Base-by-base conservation (phyloP, 35 echinoderm and acorn worm species). In the Acanthaster planci region DNA sequence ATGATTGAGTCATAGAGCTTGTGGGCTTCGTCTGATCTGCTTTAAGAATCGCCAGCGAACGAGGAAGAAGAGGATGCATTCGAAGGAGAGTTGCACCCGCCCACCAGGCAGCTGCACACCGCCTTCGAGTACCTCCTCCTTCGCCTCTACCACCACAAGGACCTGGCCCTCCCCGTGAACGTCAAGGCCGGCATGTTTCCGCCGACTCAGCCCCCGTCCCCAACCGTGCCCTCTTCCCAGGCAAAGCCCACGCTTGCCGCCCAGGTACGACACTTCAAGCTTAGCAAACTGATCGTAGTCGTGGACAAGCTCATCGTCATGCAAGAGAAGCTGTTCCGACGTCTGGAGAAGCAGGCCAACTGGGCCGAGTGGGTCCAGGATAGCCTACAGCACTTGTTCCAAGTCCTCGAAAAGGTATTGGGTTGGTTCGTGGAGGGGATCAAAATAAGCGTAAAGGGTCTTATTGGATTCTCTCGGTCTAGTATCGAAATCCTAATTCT, bases 281-380 rank as follows among this genome's bases (percentile, higher is more conserved):
- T 59, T 26, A 59, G 56, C 56, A 14, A 59, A 26, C 56, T 59
- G 7, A 18, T 59, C 56, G 19, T n/a, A 5, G 56, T 59, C 19
- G 8, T 59, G 56, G 56, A 59, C 27, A 59, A 59, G 14, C 56
- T 59, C 0, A 59, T 59, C 56, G 56, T 59, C 56, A 26, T 59
- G 56, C 56, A 59, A 59, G 56, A 59, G 56, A 59, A 59, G 56
- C 19, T 59, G 56, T 59, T 59, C 56, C 19, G 27, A 59, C 56
- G 56, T 18, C 56, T 59, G 56, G 56, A 59, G 17, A 59, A 59
- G 56, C 56, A 59, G 56, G 27, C 56, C 27, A 59, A 59, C 56
- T 59, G 19, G 56, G 19, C 56, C 2, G 56, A 59, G 27, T 59
- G 56, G 56, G 56, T 59, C 17, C 56, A 59, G 27, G 56, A 59